These are phyloP conservation scores for Dorcus hopei DNA, from an alignment of 2,888 invertebrate genomes.

Conservation along the genomic window DNA sequence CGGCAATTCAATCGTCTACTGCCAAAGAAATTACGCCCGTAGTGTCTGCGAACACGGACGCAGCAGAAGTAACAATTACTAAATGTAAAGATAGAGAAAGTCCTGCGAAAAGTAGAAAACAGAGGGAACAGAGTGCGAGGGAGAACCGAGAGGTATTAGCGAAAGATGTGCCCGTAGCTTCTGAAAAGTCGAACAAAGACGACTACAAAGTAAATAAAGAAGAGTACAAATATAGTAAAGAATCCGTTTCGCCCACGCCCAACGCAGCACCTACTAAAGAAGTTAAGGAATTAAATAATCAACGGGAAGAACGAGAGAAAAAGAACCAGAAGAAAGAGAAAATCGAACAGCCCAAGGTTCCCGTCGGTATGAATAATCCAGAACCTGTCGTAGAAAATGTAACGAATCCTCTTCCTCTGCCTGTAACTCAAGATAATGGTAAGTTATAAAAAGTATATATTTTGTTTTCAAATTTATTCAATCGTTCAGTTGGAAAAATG, in stretches of 20 bases:
- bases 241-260: conserved; percentile 2
- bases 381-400: conserved; percentile 10
- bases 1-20: conserved; percentile 30
- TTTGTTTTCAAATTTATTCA: no score
- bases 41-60: conserved; percentile 69
- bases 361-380: conserved; percentile 1
- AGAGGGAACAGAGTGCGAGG: conserved; percentile 23
- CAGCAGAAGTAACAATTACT: conserved; percentile 59
- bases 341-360: conserved; percentile 6
- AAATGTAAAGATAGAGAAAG: conserved; percentile 46
- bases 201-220: neutral
- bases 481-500: no score
- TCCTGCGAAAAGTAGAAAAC: conserved; percentile 43
- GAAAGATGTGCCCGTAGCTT: neutral
- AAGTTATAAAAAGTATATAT: conserved; percentile 2
- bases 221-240: conserved; percentile 1
- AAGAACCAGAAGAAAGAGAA: conserved; percentile 19
- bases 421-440: conserved; percentile 16
- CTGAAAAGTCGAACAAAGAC: neutral
- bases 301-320: conserved; percentile 18
- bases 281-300: conserved; percentile 18
- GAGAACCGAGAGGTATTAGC: neutral
- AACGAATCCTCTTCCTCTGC: conserved; percentile 1
- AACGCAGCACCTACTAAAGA: conserved; percentile 12
- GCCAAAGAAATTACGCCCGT: conserved; percentile 57